Base-by-base conservation (phyloP, 1,140 invertebrate genomes). In the Sarcophaga peregrina region DNA sequence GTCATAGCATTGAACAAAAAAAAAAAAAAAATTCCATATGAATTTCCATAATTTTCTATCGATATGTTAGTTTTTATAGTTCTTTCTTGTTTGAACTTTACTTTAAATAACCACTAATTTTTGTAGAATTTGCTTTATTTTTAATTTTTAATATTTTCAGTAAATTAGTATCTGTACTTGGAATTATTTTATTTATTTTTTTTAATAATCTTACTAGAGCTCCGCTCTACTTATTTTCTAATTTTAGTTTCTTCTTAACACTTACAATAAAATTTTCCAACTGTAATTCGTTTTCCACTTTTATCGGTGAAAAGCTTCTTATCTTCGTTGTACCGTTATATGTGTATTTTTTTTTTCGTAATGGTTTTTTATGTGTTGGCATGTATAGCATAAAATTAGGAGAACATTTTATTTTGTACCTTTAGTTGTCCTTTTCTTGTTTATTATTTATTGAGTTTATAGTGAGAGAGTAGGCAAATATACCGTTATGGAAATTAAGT, bases 271-370 rank as follows among this genome's bases (percentile, higher is more conserved):
- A 78, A 78, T 25, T 78, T n/a, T 78, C 48, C n/a, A 78, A 78
- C 75, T 78, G 75, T 78, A 68, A 68, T 78, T 78, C n/a, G 17
- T 78, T 78, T 78, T 78, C 48, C 75, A 78, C 47, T 17, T 50
- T 50, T 52, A 9, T 52, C 48, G 47, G 46, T 78, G 75, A 78
- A 68, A 78, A 78, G 75, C 75, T 37, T 78, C 75, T n/a, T n/a
- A n/a, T n/a, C n/a, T 76, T 10, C 74, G 50, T 20, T 50, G n/a
- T 20, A 78, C 75, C 75, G 75, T 78, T 78, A 78, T 78, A 78
- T 50, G 48, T 20, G 48, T 20, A 76, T 47, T 46, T 76, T 47
- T 37, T 76, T 76, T n/a, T n/a, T n/a, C n/a, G 47, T 17, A 48
- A 9, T 47, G 25, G 25, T 58, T 15, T 58, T 58, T 13, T 48